These are phyloP conservation scores for Dolomedes plantarius DNA, from an alignment of 2,888 invertebrate genomes.

Conservation along the genomic window DNA sequence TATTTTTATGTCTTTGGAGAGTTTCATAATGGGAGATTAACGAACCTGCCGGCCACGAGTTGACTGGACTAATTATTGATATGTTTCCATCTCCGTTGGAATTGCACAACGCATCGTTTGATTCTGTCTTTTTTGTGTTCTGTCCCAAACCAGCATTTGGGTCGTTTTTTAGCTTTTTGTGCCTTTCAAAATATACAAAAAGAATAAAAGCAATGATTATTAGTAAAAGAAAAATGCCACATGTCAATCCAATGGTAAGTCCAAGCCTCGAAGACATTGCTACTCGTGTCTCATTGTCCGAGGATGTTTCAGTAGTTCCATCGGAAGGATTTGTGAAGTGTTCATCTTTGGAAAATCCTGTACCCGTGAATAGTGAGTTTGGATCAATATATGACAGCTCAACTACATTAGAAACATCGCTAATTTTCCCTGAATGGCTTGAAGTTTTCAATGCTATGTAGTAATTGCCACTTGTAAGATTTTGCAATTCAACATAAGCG, in stretches of 20 bases:
- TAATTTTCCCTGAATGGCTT: neutral
- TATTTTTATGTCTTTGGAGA: conserved; percentile 26
- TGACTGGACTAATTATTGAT: conserved; percentile 58
- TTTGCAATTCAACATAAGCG: conserved; percentile 35
- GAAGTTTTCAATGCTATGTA: conserved; percentile 36
- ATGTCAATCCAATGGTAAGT: conserved; percentile 26
- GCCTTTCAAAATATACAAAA: conserved; percentile 4
- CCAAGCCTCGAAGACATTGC: neutral
- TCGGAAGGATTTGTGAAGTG: neutral
- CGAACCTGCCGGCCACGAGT: conserved; percentile 48
- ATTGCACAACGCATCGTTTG: conserved; percentile 25
- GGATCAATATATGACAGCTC: conserved; percentile 18
- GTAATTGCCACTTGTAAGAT: conserved; percentile 35
- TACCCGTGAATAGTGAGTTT: neutral
- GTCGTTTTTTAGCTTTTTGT: conserved; percentile 13
- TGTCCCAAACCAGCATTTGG: neutral
- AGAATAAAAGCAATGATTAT: conserved; percentile 36
- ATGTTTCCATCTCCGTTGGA: conserved; percentile 23
- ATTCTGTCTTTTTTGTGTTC: conserved; percentile 29
- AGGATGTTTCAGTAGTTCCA: neutral
- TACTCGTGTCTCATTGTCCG: neutral
- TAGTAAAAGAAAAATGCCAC: conserved; percentile 30
- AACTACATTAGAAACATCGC: conserved; percentile 51
- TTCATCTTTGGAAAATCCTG: neutral
- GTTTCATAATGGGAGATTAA: conserved; percentile 55